These are phyloP conservation scores for Theristus sp. DNA, from an alignment of 2,888 invertebrate genomes.

Conservation along the genomic window DNA sequence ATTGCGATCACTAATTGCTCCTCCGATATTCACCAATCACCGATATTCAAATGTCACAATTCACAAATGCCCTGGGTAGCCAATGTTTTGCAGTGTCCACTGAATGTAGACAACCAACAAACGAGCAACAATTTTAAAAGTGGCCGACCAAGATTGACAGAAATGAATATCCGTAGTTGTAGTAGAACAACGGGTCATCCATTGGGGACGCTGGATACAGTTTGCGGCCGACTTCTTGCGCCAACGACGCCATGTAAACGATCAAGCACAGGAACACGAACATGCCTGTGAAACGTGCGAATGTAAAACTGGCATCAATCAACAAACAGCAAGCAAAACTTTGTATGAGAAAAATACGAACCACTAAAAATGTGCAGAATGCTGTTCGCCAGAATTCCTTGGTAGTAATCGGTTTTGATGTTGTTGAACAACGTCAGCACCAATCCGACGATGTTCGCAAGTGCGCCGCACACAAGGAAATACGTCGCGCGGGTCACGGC, in stretches of 20 bases:
- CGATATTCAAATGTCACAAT: no score
- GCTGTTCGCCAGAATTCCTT: slow-evolving; percentile 16
- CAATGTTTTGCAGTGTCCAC: no score
- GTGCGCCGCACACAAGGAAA: slow-evolving; percentile 18
- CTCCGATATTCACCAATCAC: no score
- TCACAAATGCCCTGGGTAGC: no score
- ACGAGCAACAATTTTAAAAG: neutral
- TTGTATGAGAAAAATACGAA: slow-evolving; percentile 2
- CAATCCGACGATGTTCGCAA: slow-evolving; percentile 11
- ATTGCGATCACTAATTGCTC: no score
- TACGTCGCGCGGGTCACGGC: slow-evolving; percentile 18
- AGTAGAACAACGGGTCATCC: slow-evolving; percentile 27
- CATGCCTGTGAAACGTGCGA: slow-evolving; percentile 10
- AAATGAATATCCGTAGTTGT: slow-evolving; percentile 24
- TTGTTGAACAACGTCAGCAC: slow-evolving; percentile 15
- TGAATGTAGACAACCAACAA: no score
- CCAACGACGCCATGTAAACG: slow-evolving; percentile 23
- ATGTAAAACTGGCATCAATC: no score
- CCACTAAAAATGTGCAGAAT: slow-evolving; percentile 24
- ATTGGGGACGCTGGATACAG: slow-evolving; percentile 23
- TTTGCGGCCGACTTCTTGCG: slow-evolving; percentile 22
- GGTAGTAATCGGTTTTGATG: slow-evolving; percentile 17
- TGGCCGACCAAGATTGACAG: slow-evolving; percentile 18
- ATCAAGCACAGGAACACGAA: slow-evolving; percentile 24
- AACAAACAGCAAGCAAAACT: no score